Evolutionary conservation across 2,888 invertebrate species (phyloP).

Genomic region (Campopleginae sp.): DNA sequence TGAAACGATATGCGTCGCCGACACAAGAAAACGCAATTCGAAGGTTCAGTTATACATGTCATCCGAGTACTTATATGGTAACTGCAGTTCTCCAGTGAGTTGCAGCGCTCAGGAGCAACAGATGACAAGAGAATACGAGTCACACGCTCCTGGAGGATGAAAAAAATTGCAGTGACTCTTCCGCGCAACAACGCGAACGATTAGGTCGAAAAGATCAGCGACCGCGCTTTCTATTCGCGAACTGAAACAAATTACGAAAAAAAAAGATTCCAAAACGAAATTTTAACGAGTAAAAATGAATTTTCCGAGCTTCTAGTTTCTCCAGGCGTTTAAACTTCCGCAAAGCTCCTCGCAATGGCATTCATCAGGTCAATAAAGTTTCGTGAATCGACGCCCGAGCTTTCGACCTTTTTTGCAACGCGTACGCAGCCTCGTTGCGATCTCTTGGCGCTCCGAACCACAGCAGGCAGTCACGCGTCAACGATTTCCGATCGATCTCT

Average conservation of each 20-base stretch:
- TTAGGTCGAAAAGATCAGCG: neutral
- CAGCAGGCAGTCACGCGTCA: constrained; percentile 70
- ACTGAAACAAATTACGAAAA: neutral
- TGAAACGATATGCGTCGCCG: constrained; percentile 12
- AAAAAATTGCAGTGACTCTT: neutral
- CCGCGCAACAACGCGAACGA: neutral
- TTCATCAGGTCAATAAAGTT: neutral
- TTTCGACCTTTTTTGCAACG: constrained; percentile 7
- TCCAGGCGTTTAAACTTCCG: neutral
- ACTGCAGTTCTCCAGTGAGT: constrained; percentile 38
- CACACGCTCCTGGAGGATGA: constrained; percentile 25
- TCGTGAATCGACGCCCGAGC: constrained; percentile 3
- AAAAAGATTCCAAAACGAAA: neutral
- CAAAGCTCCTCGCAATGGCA: neutral
- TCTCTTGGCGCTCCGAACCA: constrained; percentile 48
- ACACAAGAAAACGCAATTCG: constrained; percentile 22
- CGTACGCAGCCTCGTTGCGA: neutral
- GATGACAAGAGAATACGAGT: constrained; percentile 63
- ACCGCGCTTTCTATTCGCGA: constrained; percentile 18
- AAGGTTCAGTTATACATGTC: constrained; percentile 13
- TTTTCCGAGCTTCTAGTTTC: neutral
- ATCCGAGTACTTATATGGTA: constrained; percentile 12
- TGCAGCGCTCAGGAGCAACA: constrained; percentile 24
- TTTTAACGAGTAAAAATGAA: neutral
- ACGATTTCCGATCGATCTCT: constrained; percentile 67